Evolutionary conservation across 2,797 vertebrate genomes (phyloP).

Genomic region (Gallinago solitaria): DNA sequence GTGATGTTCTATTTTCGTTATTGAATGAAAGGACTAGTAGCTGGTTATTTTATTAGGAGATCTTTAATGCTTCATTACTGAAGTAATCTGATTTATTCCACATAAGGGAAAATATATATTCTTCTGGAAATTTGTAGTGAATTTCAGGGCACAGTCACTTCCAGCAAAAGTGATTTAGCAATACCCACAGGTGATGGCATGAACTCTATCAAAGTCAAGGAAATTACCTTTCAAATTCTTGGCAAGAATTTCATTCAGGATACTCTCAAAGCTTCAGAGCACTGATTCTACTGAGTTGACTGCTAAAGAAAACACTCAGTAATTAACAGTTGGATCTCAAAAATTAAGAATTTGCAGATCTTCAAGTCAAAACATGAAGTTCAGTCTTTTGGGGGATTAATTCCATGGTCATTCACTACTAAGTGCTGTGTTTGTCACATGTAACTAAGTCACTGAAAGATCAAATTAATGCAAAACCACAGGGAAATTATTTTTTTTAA

Average conservation of each 20-base stretch:
- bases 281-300: background rate
- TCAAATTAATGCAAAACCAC: background rate
- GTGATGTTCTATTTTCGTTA: background rate
- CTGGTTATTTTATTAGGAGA: background rate
- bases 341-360: background rate
- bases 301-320: background rate
- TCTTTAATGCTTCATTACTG: background rate
- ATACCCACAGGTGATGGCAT: conserved; percentile 23
- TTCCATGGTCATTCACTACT: background rate
- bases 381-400: background rate
- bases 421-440: background rate
- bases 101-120: background rate
- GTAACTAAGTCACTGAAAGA: background rate
- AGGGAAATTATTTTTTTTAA: background rate
- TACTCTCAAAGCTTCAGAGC: background rate
- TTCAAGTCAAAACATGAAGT: background rate
- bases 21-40: background rate
- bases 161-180: conserved; percentile 13
- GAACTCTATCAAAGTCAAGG: background rate
- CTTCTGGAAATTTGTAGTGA: background rate
- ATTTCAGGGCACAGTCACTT: background rate
- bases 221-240: conserved; percentile 4
- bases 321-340: background rate
- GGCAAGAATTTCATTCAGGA: background rate
- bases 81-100: conserved; percentile 9